Percentiles rank a stretch among this genome's conserved stretches.
Conservation (phyloP, 2,888 invertebrate genomes). For the Diarsia brunnea region DNA sequence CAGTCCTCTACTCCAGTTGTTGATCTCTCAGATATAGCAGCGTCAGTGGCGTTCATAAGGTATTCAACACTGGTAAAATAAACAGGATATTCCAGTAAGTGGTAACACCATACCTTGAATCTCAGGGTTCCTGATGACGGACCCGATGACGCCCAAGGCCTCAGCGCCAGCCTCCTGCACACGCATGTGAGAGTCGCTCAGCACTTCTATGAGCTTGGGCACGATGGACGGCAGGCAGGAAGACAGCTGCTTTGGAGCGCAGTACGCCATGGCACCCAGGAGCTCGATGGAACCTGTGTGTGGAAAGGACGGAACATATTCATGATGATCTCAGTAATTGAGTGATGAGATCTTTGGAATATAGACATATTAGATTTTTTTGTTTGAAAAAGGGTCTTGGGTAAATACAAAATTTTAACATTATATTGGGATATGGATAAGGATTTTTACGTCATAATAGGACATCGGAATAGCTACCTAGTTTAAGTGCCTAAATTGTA, state of each 20-base stretch:
- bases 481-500: no score
- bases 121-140: constrained; percentile 99
- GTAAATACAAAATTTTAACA: no score
- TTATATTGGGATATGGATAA: no score
- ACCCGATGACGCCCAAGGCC: constrained; percentile 98
- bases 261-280: constrained; percentile 99
- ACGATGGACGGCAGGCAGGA: constrained; percentile 99
- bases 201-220: constrained; percentile 98
- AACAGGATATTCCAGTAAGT: not conserved
- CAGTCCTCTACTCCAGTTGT: no score
- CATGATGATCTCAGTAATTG: not conserved
- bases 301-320: not conserved
- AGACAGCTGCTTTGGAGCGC: constrained; percentile 99
- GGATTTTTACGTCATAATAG: no score
- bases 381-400: no score
- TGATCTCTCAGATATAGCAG: not conserved
- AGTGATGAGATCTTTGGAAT: no score
- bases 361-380: no score
- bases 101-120: constrained; percentile 93
- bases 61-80: not conserved
- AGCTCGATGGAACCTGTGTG: constrained; percentile 97
- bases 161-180: constrained; percentile 99
- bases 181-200: constrained; percentile 99
- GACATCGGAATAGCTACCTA: no score
- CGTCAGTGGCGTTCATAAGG: not conserved